phyloP scores from a whole-genome alignment of 2,113 vertebrate genomes.

The Acinonyx jubatus region DNA sequence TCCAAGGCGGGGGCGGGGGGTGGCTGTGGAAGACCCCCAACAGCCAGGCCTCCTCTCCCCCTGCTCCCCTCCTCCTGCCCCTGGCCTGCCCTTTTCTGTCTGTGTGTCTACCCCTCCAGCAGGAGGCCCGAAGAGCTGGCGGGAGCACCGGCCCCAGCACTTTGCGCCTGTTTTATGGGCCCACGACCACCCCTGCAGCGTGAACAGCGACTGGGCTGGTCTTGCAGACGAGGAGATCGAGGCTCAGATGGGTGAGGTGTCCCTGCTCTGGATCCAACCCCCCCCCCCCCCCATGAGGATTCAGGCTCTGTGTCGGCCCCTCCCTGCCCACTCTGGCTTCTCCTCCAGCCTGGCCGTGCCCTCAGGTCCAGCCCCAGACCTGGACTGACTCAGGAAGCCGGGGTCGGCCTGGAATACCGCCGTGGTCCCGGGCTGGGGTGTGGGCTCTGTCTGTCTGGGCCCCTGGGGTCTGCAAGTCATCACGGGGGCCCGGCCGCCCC shows the following conservation, averaged over 20 bases:
- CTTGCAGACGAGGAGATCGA: not conserved
- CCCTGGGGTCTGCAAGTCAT: conserved; percentile 20
- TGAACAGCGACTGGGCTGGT: not conserved
- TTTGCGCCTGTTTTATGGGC: fast-evolving
- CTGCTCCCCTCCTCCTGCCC: not conserved
- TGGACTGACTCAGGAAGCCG: not conserved
- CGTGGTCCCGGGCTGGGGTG: not conserved
- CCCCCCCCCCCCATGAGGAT: too few species aligned
- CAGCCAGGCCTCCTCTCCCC: not conserved
- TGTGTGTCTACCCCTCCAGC: not conserved
- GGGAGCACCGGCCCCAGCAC: not conserved
- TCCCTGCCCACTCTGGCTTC: not conserved
- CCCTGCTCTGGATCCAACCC: not conserved
- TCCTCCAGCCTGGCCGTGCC: not conserved
- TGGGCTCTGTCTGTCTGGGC: not conserved
- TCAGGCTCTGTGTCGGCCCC: not conserved
- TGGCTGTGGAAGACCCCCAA: not conserved
- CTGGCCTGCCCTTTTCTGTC: not conserved
- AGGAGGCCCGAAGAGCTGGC: not conserved
- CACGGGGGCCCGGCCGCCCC: not conserved
- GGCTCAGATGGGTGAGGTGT: not conserved
- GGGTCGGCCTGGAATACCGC: not conserved
- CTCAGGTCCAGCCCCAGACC: not conserved
- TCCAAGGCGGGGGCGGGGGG: not conserved
- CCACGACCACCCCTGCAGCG: not conserved